Evolutionary conservation across 2,113 vertebrate genomes (phyloP), one percentile per base, ranked within the genome.

Genomic region (Halichoeres trimaculatus): DNA sequence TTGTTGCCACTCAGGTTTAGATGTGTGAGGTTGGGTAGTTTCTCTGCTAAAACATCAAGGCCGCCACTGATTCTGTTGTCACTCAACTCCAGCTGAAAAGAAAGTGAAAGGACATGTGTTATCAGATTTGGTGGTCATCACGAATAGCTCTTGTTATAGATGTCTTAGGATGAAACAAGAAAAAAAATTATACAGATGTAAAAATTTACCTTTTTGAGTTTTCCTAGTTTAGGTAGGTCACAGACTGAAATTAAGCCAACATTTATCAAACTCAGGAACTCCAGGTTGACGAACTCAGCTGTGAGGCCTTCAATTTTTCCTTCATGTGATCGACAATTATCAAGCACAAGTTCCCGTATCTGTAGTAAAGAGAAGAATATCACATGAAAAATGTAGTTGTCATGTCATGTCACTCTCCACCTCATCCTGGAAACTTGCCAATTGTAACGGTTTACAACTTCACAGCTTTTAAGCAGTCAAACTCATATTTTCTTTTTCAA

Each of bases 261-360:
- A 80, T 95, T 96, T 94, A 97, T 97, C 94, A 98, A 94, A 93
- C 96, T 97, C 91, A 98, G 95, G 87, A 96, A 97, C 90, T 97
- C 95, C 90, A 98, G 92, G 88, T 96, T 96, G 81, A 95, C 92
- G 90, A 97, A 98, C 81, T 96, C 96, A 74, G 91, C 94, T 70
- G 96, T 96, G 85, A 98, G 92, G 56, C 96, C 96, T 89, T 96
- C 95, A 14, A 96, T 96, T 93, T 97, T 96, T 77, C 96, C 96
- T 89, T 96, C 94, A 76, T 90, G 89, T 62, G 96, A 95, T 88
- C 94, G 95, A 93, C 96, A 97, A 85, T 96, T 97, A 88, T 98
- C 96, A 53, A 98, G 94, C 82, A 97, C 95, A 56, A 98, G 95
- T 91, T 96, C 96, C 91, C 92, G 94, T 90, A 97, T 95, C 96